Base-by-base conservation (phyloP, 2,888 invertebrate genomes). In the Drosophila engyochracea region DNA sequence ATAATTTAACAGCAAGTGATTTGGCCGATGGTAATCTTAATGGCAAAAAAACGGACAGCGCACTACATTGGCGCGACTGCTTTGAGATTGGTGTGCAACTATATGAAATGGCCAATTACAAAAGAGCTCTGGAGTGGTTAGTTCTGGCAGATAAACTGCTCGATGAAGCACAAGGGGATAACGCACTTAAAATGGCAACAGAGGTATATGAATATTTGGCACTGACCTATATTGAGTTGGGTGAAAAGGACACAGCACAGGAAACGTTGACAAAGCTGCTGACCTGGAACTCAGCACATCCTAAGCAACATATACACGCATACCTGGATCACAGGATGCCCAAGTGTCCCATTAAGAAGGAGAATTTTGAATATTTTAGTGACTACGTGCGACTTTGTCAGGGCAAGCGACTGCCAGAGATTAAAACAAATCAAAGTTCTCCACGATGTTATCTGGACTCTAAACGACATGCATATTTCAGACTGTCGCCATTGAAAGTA, bases 1-100 rank as follows among this genome's bases (percentile, higher is more conserved):
- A 99, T 93, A 95, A 96, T 79, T 94, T 99, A 39, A 96, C 97
- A 62, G 96, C 98, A 0, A 94, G 95, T 0, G 96, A 97, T 22
- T 95, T 99, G 79, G 97, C 97, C 4, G 94, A 95, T 60, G 99
- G 99, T 3, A 95, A 96, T 82, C 94, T 98, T 52, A 96, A 97
- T 82, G 97, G 97, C 0, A 94, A 96, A 2, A 95, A 95, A 82
- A 96, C 97, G 91, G 96, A 55, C 4, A 54, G 70, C 0, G 44
- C 64, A 1, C 47, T 91, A 1, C n/a, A 51, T 1, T 84, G 88
- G 89, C 66, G 68, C 0, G 89, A 91, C 4, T 87, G 87, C 69
- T 85, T 74, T 4, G 91, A 91, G 71, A 79, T 91, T 16, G 92
- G 79, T 0, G 81, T 83, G 0, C 83, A 83, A 44, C 73, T 90